A percentile compares a stretch with the other conserved stretches of the same genome.
Conservation (phyloP, 2,888 invertebrate genomes). For the Colletes collaris region DNA sequence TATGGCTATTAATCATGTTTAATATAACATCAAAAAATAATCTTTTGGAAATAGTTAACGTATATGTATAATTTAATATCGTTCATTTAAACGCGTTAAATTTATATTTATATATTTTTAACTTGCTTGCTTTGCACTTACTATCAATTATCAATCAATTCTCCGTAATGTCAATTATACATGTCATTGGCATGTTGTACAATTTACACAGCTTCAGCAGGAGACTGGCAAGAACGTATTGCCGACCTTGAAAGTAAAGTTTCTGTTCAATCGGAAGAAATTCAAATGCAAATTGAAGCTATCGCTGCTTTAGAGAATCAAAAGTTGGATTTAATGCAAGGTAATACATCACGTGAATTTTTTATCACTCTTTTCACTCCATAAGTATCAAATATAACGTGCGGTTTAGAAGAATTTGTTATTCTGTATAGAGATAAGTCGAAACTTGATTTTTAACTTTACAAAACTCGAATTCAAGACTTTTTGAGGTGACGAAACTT, state of each 20-base stretch:
- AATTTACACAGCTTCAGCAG: slow-evolving; percentile 79
- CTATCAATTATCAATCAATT: slow-evolving; percentile 44
- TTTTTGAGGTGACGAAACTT: no score
- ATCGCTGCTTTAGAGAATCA: slow-evolving; percentile 87
- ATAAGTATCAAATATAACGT: slow-evolving; percentile 4
- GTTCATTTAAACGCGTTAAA: slow-evolving; percentile 14
- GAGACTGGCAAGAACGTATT: slow-evolving; percentile 79
- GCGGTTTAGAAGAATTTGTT: no score
- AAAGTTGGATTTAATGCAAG: slow-evolving; percentile 88
- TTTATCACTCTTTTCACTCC: slow-evolving; percentile 12
- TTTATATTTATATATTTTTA: slow-evolving; percentile 29
- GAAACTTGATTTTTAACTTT: no score
- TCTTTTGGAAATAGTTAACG: background rate
- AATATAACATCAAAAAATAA: slow-evolving; percentile 6
- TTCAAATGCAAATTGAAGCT: slow-evolving; percentile 85
- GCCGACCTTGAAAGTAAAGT: slow-evolving; percentile 79
- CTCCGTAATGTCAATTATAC: slow-evolving; percentile 48
- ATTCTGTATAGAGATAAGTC: no score
- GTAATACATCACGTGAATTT: slow-evolving; percentile 77
- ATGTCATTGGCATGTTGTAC: slow-evolving; percentile 74
- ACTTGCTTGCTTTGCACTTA: slow-evolving; percentile 58
- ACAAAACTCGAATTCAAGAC: no score
- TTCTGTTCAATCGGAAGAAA: slow-evolving; percentile 78
- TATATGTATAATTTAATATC: background rate
- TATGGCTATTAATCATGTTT: slow-evolving; percentile 11